Evolutionary conservation across 2,113 vertebrate genomes (phyloP).

Genomic region (Spea bombifrons): DNA sequence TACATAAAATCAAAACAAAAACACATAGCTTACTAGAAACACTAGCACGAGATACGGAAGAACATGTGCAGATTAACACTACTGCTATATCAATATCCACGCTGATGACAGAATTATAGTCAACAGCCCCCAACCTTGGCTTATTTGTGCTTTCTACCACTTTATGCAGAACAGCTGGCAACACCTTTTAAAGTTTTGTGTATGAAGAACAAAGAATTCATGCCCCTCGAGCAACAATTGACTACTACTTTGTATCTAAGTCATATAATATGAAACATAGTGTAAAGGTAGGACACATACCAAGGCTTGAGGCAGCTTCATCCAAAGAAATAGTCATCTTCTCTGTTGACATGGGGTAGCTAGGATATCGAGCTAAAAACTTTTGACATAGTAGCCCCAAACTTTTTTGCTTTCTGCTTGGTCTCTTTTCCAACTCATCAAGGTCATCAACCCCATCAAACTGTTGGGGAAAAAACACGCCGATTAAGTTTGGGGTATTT

Average conservation of each 20-base stretch:
- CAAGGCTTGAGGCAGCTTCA: slow-evolving; percentile 84
- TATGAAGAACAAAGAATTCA: no score
- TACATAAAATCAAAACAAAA: neutral
- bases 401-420: slow-evolving; percentile 94
- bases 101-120: no score
- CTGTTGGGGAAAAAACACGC: slow-evolving; percentile 55
- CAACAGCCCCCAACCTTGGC: no score
- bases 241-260: no score
- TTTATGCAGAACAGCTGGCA: no score
- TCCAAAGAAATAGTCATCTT: slow-evolving; percentile 89
- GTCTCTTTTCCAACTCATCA: slow-evolving; percentile 82
- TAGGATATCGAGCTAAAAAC: slow-evolving; percentile 91
- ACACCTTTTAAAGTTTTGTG: no score
- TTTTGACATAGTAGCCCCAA: slow-evolving; percentile 90
- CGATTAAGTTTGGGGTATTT: neutral
- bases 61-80: no score
- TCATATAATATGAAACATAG: no score
- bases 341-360: slow-evolving; percentile 76
- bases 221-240: no score
- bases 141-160: no score
- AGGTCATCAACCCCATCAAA: slow-evolving; percentile 69
- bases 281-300: slow-evolving; percentile 63
- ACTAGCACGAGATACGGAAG: no score
- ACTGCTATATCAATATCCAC: no score
- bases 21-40: neutral